Base-by-base conservation (phyloP, 1,140 invertebrate genomes). In the Episyrphus balteatus region DNA sequence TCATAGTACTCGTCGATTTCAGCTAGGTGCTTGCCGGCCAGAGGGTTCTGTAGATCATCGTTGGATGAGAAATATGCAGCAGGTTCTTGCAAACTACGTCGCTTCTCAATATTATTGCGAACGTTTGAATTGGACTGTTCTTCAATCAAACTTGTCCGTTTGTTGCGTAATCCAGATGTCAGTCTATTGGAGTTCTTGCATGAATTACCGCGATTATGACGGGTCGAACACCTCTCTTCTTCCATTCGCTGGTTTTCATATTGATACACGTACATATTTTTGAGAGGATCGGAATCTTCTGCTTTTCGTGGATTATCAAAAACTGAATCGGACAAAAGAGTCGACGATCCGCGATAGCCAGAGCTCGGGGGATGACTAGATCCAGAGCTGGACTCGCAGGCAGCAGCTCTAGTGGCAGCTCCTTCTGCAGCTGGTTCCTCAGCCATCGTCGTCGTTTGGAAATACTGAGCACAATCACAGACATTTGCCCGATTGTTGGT, bases 321-420 rank as follows among this genome's bases (percentile, higher is more conserved):
- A 80, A 84, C 53, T 69, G 85, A 86, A 57, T 87, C 85, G 3
- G 80, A 81, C 6, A 89, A 69, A 61, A 88, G 81, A 5, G 85
- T 88, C 0, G 86, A 90, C 0, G 86, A 90, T 37, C 86, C 88
- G 54, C 87, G 71, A 56, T 88, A 91, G 14, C 86, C 87, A 1
- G 85, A 88, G 36, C 85, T 88, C 2, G 86, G 85, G 51, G 79
- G 81, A 36, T 85, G 86, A 31, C 82, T 81, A 26, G 81, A 84
- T 49, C 84, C 86, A 38, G 82, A 83, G 54, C 75, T 77, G 5
- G 82, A 83, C 1, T 51, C 51, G 19, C 47, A 49, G 15, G 42
- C 18, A 26, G 21, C 21, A 26, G 21, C 21, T 26, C 21, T 26
- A 26, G 21, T 26, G 21, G 21, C n/a, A 36, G 43, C 48, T 14